These are phyloP conservation scores for Plutomurus gul DNA, from an alignment of 1,140 invertebrate species.

Conservation along the genomic window DNA sequence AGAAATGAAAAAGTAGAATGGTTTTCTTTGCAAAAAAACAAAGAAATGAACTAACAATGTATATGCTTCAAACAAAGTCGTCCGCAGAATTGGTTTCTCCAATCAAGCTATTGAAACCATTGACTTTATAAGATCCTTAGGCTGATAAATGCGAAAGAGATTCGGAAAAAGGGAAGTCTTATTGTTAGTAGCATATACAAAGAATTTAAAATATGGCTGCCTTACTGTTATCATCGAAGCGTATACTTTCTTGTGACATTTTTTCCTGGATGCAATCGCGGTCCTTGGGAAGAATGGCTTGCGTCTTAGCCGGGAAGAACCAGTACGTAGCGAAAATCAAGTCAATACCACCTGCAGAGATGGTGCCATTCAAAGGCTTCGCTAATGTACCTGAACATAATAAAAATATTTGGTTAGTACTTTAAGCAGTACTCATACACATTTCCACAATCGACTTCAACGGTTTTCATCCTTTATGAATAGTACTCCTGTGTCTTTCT, in stretches of 20 bases:
- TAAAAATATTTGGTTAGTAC: background rate
- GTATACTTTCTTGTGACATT: slow-evolving; percentile 56
- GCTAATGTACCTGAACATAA: slow-evolving; percentile 58
- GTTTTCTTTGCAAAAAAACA: too few species aligned
- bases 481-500: too few species aligned
- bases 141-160: too few species aligned
- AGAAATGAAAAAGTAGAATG: too few species aligned
- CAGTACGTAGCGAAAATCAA: slow-evolving; percentile 64
- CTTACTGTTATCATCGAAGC: slow-evolving; percentile 59
- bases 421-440: background rate
- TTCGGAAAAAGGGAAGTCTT: too few species aligned
- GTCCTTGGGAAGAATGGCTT: slow-evolving; percentile 59
- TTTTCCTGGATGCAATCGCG: slow-evolving; percentile 59
- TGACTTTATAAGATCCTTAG: too few species aligned
- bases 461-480: background rate
- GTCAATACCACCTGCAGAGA: slow-evolving; percentile 58
- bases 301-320: slow-evolving; percentile 61
- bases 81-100: too few species aligned
- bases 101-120: too few species aligned
- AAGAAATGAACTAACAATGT: too few species aligned
- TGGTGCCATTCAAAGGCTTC: slow-evolving; percentile 56
- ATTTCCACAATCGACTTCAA: background rate
- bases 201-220: background rate
- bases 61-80: too few species aligned
- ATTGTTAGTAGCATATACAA: background rate